These are phyloP conservation scores for Leucophora obtusa DNA, from an alignment of 2,888 invertebrate species.

Conservation along the genomic window DNA sequence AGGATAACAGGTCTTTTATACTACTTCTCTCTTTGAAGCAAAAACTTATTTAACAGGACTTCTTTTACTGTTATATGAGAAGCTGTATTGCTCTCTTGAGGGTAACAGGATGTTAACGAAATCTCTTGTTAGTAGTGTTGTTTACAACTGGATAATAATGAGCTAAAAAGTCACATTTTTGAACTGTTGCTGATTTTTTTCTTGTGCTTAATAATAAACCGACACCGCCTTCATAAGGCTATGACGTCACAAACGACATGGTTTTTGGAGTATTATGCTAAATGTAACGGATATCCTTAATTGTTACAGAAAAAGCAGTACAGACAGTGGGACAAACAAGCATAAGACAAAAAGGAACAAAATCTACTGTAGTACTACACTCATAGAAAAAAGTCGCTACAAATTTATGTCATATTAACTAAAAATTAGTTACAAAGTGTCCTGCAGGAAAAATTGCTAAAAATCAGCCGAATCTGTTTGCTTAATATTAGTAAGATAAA, in stretches of 20 bases:
- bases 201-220: conserved; percentile 38
- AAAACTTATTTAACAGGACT: conserved; percentile 17
- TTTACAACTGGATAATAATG: conserved; percentile 27
- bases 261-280: conserved; percentile 62
- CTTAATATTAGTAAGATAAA: too few relatives aligned
- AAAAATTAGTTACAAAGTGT: too few relatives aligned
- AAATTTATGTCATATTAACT: too few relatives aligned
- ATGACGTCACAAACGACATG: conserved; percentile 71
- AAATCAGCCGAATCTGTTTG: too few relatives aligned
- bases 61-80: conserved; percentile 29
- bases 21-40: conserved; percentile 53
- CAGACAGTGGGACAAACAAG: background rate
- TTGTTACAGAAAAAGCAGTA: background rate
- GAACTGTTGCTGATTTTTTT: conserved; percentile 57
- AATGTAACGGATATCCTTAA: conserved; percentile 49
- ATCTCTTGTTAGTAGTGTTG: conserved; percentile 42
- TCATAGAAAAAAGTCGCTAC: too few relatives aligned
- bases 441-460: too few relatives aligned
- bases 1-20: conserved; percentile 70
- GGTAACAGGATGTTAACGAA: conserved; percentile 54
- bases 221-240: conserved; percentile 65
- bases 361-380: too few relatives aligned
- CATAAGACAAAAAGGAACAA: too few relatives aligned
- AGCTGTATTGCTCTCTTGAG: conserved; percentile 65
- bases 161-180: conserved; percentile 4